phyloP scores from a whole-genome alignment of 2,113 vertebrate species.

The Catharus minimus region DNA sequence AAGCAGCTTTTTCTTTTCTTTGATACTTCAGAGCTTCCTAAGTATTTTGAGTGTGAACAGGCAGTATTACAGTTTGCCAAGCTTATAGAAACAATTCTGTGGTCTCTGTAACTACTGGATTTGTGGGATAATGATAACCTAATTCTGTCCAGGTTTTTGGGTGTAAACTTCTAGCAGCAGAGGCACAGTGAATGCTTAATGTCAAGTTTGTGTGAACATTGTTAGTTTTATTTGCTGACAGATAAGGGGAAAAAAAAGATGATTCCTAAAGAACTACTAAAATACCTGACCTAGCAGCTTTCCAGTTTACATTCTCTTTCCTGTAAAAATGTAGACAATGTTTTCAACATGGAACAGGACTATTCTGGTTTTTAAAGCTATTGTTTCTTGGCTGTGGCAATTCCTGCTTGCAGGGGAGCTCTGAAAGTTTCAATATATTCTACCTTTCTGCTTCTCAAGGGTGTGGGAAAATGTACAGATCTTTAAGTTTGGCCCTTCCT shows the following conservation, averaged over 20 bases:
- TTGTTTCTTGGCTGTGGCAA: background rate
- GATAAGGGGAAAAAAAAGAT: too few species aligned
- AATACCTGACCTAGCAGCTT: background rate
- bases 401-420: background rate
- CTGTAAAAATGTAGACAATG: background rate
- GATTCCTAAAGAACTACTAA: background rate
- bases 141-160: background rate
- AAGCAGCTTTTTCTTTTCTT: background rate
- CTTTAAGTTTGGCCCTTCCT: background rate
- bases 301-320: background rate
- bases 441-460: background rate
- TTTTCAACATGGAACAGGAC: background rate
- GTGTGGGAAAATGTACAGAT: background rate
- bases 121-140: background rate
- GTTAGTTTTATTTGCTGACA: background rate
- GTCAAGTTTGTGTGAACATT: background rate
- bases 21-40: background rate
- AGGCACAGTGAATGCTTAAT: background rate
- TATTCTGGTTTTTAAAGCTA: background rate
- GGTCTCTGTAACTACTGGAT: background rate
- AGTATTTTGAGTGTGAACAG: background rate
- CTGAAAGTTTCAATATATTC: background rate
- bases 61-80: background rate
- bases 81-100: background rate
- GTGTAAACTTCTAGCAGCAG: background rate